Conservation (phyloP, 2,113 vertebrate species). For the Pheucticus melanocephalus region DNA sequence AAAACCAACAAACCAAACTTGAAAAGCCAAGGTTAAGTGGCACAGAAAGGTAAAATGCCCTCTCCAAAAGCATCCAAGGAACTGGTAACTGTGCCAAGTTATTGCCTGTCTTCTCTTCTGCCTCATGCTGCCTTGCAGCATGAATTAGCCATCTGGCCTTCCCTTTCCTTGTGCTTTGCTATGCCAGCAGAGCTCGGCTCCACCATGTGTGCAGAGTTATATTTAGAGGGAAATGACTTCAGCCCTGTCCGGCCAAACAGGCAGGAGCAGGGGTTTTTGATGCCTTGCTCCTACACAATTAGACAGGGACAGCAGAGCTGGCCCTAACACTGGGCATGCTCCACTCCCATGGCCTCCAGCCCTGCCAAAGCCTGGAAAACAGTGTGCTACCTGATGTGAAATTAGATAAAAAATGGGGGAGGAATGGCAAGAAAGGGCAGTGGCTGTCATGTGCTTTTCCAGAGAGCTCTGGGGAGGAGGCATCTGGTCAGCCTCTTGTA, state of each 20-base stretch:
- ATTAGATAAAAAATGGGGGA: not conserved
- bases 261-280: not conserved
- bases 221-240: slow-evolving; percentile 34
- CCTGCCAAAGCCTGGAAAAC: not conserved
- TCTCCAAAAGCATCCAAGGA: not conserved
- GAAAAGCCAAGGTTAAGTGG: not conserved
- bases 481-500: not conserved
- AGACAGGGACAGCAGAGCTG: not conserved
- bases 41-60: not conserved
- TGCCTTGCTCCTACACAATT: not conserved
- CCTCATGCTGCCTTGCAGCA: slow-evolving; percentile 22
- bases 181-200: not conserved
- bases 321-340: fast-evolving
- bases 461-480: not conserved
- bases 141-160: slow-evolving; percentile 42
- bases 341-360: not conserved
- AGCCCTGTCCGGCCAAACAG: not conserved
- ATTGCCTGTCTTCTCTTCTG: not conserved
- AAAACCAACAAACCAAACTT: not conserved
- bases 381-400: not conserved
- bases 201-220: not conserved
- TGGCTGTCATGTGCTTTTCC: not conserved
- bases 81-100: not conserved
- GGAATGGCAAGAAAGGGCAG: not conserved
- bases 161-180: not conserved